phyloP scores from a whole-genome alignment of 2,797 vertebrate species.

The Sciurus vulgaris region DNA sequence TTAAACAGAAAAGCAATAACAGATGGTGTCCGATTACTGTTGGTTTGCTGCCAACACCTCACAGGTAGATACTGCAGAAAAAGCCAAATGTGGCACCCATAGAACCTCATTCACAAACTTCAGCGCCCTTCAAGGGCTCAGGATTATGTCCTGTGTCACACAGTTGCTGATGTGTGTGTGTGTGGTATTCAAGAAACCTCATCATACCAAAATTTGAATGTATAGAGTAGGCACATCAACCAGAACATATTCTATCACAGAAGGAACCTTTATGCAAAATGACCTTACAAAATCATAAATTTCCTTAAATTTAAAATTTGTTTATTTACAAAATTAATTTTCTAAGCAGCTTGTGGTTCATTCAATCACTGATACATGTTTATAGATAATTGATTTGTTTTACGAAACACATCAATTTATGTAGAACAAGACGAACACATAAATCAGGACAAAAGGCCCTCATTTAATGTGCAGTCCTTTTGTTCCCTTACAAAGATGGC shows the following conservation, averaged over 20 bases:
- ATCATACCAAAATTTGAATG: background rate
- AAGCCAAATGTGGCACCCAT: background rate
- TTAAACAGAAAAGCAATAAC: constrained; percentile 66
- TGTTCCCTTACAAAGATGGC: background rate
- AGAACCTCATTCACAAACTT: background rate
- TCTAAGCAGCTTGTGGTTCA: background rate
- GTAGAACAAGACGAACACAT: background rate
- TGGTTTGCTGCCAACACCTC: background rate
- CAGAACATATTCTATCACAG: background rate
- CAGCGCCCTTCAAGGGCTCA: background rate
- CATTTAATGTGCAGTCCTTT: background rate
- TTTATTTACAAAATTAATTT: constrained; percentile 53
- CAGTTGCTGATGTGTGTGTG: background rate
- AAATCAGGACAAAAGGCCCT: background rate
- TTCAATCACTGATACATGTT: background rate
- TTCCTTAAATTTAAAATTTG: constrained; percentile 27
- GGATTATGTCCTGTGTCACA: background rate
- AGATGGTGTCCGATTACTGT: constrained; percentile 50
- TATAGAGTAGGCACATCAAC: background rate
- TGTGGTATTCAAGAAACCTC: background rate
- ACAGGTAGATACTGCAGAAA: background rate
- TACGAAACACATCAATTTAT: background rate
- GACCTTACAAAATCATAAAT: background rate
- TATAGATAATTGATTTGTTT: background rate
- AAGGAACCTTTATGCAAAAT: background rate